phyloP scores from a whole-genome alignment of 92 coral and sea anemone genomes.

The Paramuricea clavata region DNA sequence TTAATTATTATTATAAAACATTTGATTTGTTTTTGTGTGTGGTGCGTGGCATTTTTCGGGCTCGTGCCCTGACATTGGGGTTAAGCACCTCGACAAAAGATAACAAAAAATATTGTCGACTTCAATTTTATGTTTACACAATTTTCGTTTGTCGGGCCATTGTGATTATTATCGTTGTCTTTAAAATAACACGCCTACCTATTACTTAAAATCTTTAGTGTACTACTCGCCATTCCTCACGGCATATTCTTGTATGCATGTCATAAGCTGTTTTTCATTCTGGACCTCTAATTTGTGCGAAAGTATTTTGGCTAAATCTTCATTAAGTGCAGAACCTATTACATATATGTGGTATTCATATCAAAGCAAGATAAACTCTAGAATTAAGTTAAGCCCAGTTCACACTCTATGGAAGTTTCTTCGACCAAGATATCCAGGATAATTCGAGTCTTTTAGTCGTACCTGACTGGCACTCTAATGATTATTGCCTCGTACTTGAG shows the following conservation, averaged over 20 bases:
- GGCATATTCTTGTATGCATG: too few species aligned
- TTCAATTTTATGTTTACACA: not conserved
- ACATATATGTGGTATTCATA: too few species aligned
- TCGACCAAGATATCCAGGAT: too few species aligned
- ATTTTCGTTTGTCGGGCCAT: not conserved
- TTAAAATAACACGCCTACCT: not conserved
- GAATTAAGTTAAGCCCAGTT: not conserved
- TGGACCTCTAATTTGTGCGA: not conserved
- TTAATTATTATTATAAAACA: not conserved
- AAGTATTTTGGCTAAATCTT: not conserved
- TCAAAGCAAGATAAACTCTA: too few species aligned
- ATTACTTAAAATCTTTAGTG: too few species aligned
- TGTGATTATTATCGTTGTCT: not conserved
- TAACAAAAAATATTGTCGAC: not conserved
- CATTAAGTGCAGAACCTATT: not conserved
- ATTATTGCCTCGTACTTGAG: too few species aligned
- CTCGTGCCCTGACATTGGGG: not conserved
- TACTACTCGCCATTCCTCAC: too few species aligned
- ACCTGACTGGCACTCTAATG: too few species aligned
- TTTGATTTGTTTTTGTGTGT: not conserved
- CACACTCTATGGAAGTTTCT: too few species aligned
- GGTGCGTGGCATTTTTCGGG: not conserved
- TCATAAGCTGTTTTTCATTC: not conserved
- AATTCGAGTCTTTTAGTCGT: too few species aligned
- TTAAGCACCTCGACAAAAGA: not conserved